Evolutionary conservation across 2,797 vertebrate genomes (phyloP), one percentile per base, ranked within the genome.

Genomic region (Acanthurus lineatus): DNA sequence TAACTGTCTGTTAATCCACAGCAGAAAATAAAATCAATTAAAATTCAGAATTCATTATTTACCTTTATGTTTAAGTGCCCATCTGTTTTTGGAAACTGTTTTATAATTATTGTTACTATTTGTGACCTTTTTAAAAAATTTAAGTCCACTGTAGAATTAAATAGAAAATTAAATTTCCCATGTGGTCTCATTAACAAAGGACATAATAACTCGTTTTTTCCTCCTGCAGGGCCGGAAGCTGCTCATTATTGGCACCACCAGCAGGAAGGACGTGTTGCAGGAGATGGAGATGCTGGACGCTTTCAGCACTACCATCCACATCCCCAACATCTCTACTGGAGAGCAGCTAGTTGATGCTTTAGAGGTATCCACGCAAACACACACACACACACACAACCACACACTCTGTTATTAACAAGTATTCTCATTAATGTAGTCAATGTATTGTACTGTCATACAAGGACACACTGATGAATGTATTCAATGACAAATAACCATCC

Each of bases 251-350:
- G 97, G 97, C 35, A 99, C 98, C 88, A 98, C 98, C 0, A 99
- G 98, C 70, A 96, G 97, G 71, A 98, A 97, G 87, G 97, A 98
- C 0, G 97, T 99, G 66, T 96, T 99, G 40, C 96, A 97, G 93
- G 97, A 99, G 84, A 99, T 99, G 98, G 97, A 97, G 76, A 99
- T 99, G 98, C 82, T 99, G 16, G 95, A 98, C 0, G 96, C 97
- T 28, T 99, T 99, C 93, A 99, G 97, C 94, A 99, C 98, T 48
- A 97, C 96, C 20, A 94, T 99, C 87, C 96, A 97, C 0, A 95
- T 98, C 70, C 97, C 97, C 88, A 99, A 98, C 93, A 99, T 99
- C 77, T 94, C 94, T 0, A 95, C 91, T 0, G 97, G 96, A 35
- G 96, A 96, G 70, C 96, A 99, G 88, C 95, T 99, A 64, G 90